These are phyloP conservation scores for Sogatella furcifera DNA, from an alignment of 1,140 invertebrate genomes.

Conservation along the genomic window DNA sequence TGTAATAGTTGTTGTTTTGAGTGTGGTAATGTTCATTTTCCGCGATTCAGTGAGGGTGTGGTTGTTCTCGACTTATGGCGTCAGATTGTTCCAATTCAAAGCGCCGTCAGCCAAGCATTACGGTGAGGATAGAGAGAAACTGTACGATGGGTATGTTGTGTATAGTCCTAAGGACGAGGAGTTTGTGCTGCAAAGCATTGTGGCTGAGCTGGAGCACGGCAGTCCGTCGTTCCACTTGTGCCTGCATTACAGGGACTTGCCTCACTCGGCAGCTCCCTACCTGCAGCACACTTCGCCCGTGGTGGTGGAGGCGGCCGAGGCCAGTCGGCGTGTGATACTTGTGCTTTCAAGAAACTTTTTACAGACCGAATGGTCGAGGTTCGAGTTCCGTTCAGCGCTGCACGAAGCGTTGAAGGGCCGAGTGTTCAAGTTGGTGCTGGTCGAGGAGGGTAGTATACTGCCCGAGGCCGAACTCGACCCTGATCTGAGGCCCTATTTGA, in stretches of 20 bases:
- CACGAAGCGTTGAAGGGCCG: slow-evolving; percentile 77
- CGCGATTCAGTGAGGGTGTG: slow-evolving; percentile 73
- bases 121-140: slow-evolving; percentile 66
- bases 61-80: slow-evolving; percentile 77
- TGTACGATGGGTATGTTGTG: slow-evolving; percentile 86
- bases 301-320: slow-evolving; percentile 77
- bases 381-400: slow-evolving; percentile 70
- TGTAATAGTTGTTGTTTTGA: slow-evolving; percentile 54
- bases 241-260: slow-evolving; percentile 73
- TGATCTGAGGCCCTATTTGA: slow-evolving; percentile 77
- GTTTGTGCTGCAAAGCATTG: slow-evolving; percentile 73
- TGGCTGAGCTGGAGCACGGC: slow-evolving; percentile 71
- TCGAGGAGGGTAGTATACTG: slow-evolving; percentile 67
- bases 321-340: slow-evolving; percentile 65
- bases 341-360: slow-evolving; percentile 74
- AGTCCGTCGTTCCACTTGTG: slow-evolving; percentile 65
- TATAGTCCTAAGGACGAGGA: slow-evolving; percentile 89
- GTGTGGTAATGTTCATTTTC: slow-evolving; percentile 71
- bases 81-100: slow-evolving; percentile 54
- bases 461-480: slow-evolving; percentile 73
- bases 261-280: slow-evolving; percentile 47
- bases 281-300: slow-evolving; percentile 56
- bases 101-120: slow-evolving; percentile 35
- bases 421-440: slow-evolving; percentile 73
- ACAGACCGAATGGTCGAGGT: slow-evolving; percentile 75